Conservation (phyloP, 2,113 vertebrate genomes). For the Marmota flaviventris region DNA sequence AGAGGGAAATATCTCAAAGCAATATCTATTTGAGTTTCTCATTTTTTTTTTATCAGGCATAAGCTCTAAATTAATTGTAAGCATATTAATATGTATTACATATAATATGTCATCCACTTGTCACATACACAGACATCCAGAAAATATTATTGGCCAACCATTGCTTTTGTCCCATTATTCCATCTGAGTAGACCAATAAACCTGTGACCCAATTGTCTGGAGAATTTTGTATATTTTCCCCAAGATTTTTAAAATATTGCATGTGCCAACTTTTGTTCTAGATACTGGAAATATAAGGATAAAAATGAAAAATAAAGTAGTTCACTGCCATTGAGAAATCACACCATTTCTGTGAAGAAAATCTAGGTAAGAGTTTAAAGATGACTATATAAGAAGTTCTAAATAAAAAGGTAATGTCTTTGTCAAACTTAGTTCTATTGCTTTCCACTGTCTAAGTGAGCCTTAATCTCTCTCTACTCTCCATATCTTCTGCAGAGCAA, state of each 20-base stretch:
- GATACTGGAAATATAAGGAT: not conserved
- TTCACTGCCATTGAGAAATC: not conserved
- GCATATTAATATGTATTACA: slow-evolving; percentile 31
- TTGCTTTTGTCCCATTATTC: not conserved
- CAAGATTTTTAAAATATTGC: not conserved
- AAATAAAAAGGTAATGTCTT: not conserved
- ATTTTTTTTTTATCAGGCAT: slow-evolving; percentile 70
- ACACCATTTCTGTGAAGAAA: not conserved
- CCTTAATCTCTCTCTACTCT: not conserved
- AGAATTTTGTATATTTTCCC: not conserved
- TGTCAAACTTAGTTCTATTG: no score
- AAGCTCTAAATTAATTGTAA: slow-evolving; percentile 70
- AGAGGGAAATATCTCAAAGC: slow-evolving; percentile 54
- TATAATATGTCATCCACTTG: slow-evolving; percentile 32
- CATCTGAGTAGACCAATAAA: not conserved
- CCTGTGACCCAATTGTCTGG: not conserved
- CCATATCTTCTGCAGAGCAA: not conserved
- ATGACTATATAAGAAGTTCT: not conserved
- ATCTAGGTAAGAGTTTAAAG: not conserved
- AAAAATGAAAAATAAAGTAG: not conserved
- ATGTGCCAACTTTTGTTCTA: not conserved
- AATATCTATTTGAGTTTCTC: slow-evolving; percentile 62
- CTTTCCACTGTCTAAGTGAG: not conserved
- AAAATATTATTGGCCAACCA: not conserved
- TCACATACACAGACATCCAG: not conserved